Base-by-base conservation (phyloP, 64 coral and sea anemone genomes). In the Anthopleura sola region DNA sequence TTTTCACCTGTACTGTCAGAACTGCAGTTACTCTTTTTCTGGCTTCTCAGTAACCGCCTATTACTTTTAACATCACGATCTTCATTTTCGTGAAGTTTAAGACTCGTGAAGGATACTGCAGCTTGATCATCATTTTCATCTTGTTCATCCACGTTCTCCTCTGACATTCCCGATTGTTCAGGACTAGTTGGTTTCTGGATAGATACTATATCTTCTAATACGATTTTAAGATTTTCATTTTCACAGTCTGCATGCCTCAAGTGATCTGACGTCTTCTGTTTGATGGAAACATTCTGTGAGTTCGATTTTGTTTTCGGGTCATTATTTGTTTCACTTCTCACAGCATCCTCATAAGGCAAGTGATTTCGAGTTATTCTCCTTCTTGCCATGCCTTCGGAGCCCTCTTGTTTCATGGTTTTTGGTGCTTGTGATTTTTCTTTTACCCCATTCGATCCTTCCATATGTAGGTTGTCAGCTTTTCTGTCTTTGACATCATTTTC, bases 311-410 rank as follows among this genome's bases (percentile, higher is more conserved):
- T 26, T 26, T 24, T 26, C 0, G n/a, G 21, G 21, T 62, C 58
- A 26, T 6, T 26, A 62, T 62, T 0, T 62, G n/a, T n/a, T 5
- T 12, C 58, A 62, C n/a, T 0, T 62, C 16, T 62, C 16, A 26
- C 24, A 10, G 23, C 21, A 26, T 28, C 21, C 58, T 56, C 55
- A 56, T 17, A 56, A 56, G 55, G 18, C 55, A 56, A 56, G 4
- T 62, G 58, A 26, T 23, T 62, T n/a, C 58, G 58, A 62, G 58
- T 62, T 62, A n/a, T n/a, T 62, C 58, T 62, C 58, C 58, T 62
- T 24, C 11, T 26, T 62, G 58, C 23, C 5, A 26, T 26, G n/a
- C 1, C 6, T n/a, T 24, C 21, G 24, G 21, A 62, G 6, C 58
- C 58, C 58, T 26, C 58, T 62, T 62, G 21, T 9, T 0, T 21